Conservation (phyloP, 1,140 invertebrate genomes). For the Drosophila persimilis region DNA sequence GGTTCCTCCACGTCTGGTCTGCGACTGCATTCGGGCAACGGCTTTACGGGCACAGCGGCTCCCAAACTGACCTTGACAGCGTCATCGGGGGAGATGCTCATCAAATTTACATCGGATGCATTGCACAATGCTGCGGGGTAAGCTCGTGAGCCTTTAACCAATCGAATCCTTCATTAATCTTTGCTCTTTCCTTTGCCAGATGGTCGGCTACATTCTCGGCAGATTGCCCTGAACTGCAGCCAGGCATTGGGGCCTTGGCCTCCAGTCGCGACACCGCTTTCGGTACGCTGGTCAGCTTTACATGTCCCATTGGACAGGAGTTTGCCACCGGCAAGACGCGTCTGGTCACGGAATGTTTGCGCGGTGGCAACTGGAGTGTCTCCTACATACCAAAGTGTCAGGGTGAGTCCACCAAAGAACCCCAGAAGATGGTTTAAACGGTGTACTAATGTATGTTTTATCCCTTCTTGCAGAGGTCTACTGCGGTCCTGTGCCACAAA, state of each 20-base stretch:
- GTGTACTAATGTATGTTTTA: neutral
- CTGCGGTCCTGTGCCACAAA: slow-evolving; percentile 98
- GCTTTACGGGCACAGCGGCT: slow-evolving; percentile 89
- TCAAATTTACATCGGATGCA: slow-evolving; percentile 94
- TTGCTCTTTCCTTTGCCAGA: slow-evolving; percentile 82
- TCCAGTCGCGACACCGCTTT: slow-evolving; percentile 96
- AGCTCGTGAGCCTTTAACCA: neutral
- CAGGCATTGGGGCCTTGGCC: slow-evolving; percentile 93
- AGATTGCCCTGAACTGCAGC: slow-evolving; percentile 93
- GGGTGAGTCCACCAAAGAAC: slow-evolving; percentile 79
- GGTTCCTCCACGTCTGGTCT: slow-evolving; percentile 93
- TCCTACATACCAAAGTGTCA: slow-evolving; percentile 97
- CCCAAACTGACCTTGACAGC: slow-evolving; percentile 96
- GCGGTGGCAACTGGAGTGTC: slow-evolving; percentile 96
- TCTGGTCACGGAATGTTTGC: slow-evolving; percentile 93
- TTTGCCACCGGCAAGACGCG: slow-evolving; percentile 94
- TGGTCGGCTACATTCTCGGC: slow-evolving; percentile 97
- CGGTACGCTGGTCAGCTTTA: slow-evolving; percentile 94
- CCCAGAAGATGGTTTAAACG: accelerated
- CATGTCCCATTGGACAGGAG: slow-evolving; percentile 96
- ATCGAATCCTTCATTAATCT: neutral
- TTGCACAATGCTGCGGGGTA: slow-evolving; percentile 88
- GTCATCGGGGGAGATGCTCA: slow-evolving; percentile 94
- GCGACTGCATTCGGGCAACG: slow-evolving; percentile 93
- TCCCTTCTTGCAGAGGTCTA: slow-evolving; percentile 90